Base-by-base conservation (phyloP, 2,888 invertebrate genomes). In the Drosophila helvetica region DNA sequence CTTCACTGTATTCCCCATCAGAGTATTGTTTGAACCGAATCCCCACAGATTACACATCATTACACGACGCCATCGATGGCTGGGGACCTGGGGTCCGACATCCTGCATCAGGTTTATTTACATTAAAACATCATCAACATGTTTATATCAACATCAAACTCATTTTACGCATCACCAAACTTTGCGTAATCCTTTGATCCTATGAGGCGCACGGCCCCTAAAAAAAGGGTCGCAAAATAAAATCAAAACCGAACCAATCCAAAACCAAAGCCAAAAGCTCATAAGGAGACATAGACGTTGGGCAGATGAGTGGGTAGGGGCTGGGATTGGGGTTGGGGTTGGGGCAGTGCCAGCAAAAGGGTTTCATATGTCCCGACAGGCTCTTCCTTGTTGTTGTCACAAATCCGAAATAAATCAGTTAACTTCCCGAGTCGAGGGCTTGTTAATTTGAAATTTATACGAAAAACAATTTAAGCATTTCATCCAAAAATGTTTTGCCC, bases 131-230 rank as follows among this genome's bases (percentile, higher is more conserved):
- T 88, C 85, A 86, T 88, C 88, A 86, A 86, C 85, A 81, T 88
- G 85, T 88, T 86, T 86, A 88, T 88, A 88, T 88, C 81, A 81
- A 84, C 85, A 88, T 86, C 88, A 86, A 88, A 86, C 88, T 86
- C 85, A 86, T 86, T 86, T 86, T 86, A 77, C 88, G 85, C 85
- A 88, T 86, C 85, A 86, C 84, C 79, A 79, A 86, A 86, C 88
- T 86, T 88, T 83, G 69, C 79, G 84, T 86, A 86, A 86, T 81
- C 85, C 85, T 86, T 86, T 86, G 85, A 86, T 86, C 88, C 85
- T 77, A 80, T 72, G 78, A 60, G 61, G 50, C 42, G 56, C 56
- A 62, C 17, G 60, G 57, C 56, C 62, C 52, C 60, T 52, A 43
- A 59, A 46, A 66, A 61, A 46, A 58, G 38, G 58, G 62, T 56